Evolutionary conservation across 1,140 invertebrate species (phyloP).

Genomic region (Lordiphosa collinella): DNA sequence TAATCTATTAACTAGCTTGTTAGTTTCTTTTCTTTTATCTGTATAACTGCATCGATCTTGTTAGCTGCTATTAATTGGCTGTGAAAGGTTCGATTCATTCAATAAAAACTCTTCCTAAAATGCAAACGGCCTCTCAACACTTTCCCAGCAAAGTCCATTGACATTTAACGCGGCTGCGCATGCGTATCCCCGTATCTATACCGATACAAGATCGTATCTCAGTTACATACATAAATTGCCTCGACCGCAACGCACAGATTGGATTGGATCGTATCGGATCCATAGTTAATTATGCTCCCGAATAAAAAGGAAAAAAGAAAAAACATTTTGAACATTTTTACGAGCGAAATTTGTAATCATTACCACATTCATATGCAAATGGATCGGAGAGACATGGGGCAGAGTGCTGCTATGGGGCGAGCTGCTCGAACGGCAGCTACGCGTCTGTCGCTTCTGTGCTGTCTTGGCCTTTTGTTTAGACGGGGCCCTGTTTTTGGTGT

Average conservation of each 20-base stretch:
- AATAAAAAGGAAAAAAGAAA: slow-evolving; percentile 46
- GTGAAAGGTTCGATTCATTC: slow-evolving; percentile 72
- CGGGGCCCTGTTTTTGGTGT: slow-evolving; percentile 62
- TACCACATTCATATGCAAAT: slow-evolving; percentile 78
- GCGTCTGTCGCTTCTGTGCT: slow-evolving; percentile 74
- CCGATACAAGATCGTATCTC: slow-evolving; percentile 60
- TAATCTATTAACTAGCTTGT: slow-evolving; percentile 60
- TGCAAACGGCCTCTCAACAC: slow-evolving; percentile 62
- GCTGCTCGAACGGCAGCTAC: slow-evolving; percentile 71
- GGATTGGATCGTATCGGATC: slow-evolving; percentile 32
- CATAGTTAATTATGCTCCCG: slow-evolving; percentile 68
- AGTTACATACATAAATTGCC: slow-evolving; percentile 61
- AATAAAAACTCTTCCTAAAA: slow-evolving; percentile 63
- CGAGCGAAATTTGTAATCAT: slow-evolving; percentile 78
- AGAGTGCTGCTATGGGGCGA: slow-evolving; percentile 20
- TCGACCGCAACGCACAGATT: slow-evolving; percentile 46
- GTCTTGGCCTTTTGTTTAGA: slow-evolving; percentile 64
- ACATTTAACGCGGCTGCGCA: slow-evolving; percentile 43
- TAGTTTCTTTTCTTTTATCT: slow-evolving; percentile 44
- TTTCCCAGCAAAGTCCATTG: slow-evolving; percentile 72
- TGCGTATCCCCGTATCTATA: slow-evolving; percentile 44
- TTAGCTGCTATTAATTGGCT: slow-evolving; percentile 73
- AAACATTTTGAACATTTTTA: slow-evolving; percentile 72
- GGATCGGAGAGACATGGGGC: slow-evolving; percentile 9
- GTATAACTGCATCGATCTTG: slow-evolving; percentile 61